phyloP scores from a whole-genome alignment of 2,888 invertebrate genomes.

The Orthosia gothica region DNA sequence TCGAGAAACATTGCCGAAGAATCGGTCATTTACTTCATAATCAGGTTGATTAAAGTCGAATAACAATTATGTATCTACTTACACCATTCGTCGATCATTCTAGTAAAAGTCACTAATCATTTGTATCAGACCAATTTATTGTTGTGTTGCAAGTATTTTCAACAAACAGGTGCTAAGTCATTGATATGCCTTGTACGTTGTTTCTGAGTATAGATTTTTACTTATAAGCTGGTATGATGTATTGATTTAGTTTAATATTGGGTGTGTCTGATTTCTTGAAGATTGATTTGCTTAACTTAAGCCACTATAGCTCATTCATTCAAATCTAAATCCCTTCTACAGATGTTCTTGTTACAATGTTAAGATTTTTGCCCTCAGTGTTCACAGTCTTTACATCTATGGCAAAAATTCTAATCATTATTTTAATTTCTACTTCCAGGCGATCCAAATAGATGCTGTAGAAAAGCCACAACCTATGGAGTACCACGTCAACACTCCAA shows the following conservation, averaged over 20 bases:
- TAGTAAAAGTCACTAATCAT: not conserved
- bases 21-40: not conserved
- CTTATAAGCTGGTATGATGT: conserved; percentile 11
- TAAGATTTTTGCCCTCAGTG: not conserved
- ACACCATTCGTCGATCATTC: conserved; percentile 10
- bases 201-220: conserved; percentile 1
- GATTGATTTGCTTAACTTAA: conserved; percentile 8
- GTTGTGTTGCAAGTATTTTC: not conserved
- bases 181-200: not conserved
- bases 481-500: conserved; percentile 79
- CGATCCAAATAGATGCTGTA: conserved; percentile 67
- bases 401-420: not conserved
- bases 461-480: conserved; percentile 81
- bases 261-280: not conserved
- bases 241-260: not conserved
- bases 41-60: not conserved
- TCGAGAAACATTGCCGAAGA: no score
- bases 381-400: not conserved
- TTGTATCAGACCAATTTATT: not conserved
- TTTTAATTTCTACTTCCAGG: conserved; percentile 69
- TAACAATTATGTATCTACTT: not conserved
- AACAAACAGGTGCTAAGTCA: not conserved
- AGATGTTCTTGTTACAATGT: not conserved
- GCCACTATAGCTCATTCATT: not conserved
- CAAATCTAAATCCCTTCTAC: not conserved